Evolutionary conservation across 35 echinoderm and acorn worm genomes (phyloP).

Genomic region (Apostichopus californicus): DNA sequence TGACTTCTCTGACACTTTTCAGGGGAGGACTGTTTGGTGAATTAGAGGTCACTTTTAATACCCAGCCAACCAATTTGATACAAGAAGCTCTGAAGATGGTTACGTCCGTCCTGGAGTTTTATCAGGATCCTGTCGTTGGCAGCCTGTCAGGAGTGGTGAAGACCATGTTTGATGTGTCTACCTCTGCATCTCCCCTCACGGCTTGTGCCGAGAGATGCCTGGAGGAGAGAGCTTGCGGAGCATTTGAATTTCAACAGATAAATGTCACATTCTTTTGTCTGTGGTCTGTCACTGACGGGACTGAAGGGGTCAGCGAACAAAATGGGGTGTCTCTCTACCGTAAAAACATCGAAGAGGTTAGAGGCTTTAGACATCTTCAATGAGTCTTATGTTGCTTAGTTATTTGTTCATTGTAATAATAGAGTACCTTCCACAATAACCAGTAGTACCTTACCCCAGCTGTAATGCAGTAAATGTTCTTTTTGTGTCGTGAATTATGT

Average conservation of each 20-base stretch:
- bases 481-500: too few species aligned
- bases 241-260: slow-evolving; percentile 69
- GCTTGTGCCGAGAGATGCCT: slow-evolving; percentile 82
- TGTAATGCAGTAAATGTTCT: too few species aligned
- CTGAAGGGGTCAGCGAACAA: slow-evolving; percentile 55
- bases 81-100: slow-evolving; percentile 52
- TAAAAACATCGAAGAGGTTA: slow-evolving; percentile 55
- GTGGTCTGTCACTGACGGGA: slow-evolving; percentile 70
- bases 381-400: too few species aligned
- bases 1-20: neutral
- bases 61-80: slow-evolving; percentile 67
- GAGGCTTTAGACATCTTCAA: neutral
- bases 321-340: slow-evolving; percentile 80
- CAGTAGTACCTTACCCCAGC: too few species aligned
- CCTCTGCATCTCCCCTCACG: slow-evolving; percentile 51
- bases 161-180: slow-evolving; percentile 67
- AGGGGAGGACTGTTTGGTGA: slow-evolving; percentile 90
- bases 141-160: slow-evolving; percentile 65
- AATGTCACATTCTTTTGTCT: slow-evolving; percentile 65
- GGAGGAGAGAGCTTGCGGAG: slow-evolving; percentile 82
- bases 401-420: too few species aligned
- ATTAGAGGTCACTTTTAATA: slow-evolving; percentile 87
- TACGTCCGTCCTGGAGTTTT: slow-evolving; percentile 58
- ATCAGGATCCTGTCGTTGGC: slow-evolving; percentile 78
- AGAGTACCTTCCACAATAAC: too few species aligned